Evolutionary conservation across 2,888 invertebrate genomes (phyloP).

Genomic region (Laspeyria flexula): DNA sequence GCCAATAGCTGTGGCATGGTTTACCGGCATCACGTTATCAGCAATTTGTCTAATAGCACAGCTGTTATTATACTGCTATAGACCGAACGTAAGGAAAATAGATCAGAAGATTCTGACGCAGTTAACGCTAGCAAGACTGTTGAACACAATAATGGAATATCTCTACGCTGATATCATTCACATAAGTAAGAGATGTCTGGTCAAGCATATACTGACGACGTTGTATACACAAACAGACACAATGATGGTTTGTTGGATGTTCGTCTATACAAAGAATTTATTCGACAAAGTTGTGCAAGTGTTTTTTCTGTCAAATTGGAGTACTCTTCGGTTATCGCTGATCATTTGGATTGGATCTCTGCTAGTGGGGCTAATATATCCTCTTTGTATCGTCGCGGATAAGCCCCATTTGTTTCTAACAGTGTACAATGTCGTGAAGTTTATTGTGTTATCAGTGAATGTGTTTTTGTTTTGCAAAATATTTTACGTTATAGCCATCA

Average conservation of each 20-base stretch:
- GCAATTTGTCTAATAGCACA: constrained; percentile 14
- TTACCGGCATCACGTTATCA: constrained; percentile 15
- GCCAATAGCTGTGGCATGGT: constrained; percentile 8
- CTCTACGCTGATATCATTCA: constrained; percentile 6
- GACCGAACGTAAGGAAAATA: constrained; percentile 16
- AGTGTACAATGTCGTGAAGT: constrained; percentile 47
- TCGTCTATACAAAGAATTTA: constrained; percentile 20
- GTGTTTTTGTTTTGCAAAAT: constrained; percentile 53
- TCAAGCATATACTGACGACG: neutral
- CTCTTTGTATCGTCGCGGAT: neutral
- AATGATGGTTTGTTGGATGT: constrained; percentile 21
- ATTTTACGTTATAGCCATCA: constrained; percentile 44
- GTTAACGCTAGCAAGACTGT: constrained; percentile 18
- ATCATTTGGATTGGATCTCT: constrained; percentile 9
- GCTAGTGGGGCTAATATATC: constrained; percentile 5
- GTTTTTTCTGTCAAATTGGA: constrained; percentile 6
- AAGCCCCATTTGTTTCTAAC: neutral
- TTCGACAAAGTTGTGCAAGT: constrained; percentile 23
- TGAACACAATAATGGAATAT: constrained; percentile 13
- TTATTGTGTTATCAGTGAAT: constrained; percentile 49
- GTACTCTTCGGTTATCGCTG: constrained; percentile 1
- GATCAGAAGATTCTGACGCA: constrained; percentile 23
- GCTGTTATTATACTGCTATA: constrained; percentile 2
- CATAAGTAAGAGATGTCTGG: neutral
- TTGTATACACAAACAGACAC: constrained; percentile 19